Conservation (phyloP, 2,888 invertebrate genomes). For the Microplitis deprimator region DNA sequence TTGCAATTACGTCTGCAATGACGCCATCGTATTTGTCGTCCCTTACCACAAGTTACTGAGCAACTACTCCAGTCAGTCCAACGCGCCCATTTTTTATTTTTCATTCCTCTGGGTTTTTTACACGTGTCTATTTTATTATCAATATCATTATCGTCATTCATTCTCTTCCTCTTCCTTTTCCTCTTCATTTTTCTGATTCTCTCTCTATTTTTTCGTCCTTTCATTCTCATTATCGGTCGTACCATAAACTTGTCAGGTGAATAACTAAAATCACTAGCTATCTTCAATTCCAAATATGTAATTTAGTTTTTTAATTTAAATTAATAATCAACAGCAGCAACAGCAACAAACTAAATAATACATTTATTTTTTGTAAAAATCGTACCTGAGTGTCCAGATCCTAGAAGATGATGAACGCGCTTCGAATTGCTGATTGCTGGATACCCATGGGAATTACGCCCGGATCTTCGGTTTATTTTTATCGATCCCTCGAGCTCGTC, state of each 20-base stretch:
- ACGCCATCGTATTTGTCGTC: slow-evolving; percentile 75
- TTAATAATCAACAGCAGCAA: background rate
- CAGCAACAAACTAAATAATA: no score
- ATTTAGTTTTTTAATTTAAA: slow-evolving; percentile 4
- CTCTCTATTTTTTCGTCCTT: background rate
- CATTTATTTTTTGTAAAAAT: background rate
- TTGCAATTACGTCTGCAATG: slow-evolving; percentile 71
- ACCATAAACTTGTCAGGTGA: background rate
- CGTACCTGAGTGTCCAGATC: slow-evolving; percentile 7
- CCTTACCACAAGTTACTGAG: slow-evolving; percentile 77
- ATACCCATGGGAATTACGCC: background rate
- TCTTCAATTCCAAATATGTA: slow-evolving; percentile 6
- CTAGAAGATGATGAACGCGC: background rate
- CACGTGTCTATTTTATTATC: slow-evolving; percentile 29
- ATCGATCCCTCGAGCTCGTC: slow-evolving; percentile 47
- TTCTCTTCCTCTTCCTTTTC: slow-evolving; percentile 37
- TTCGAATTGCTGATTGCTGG: background rate
- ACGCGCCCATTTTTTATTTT: slow-evolving; percentile 66
- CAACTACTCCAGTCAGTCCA: slow-evolving; percentile 79
- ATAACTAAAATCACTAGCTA: slow-evolving; percentile 9
- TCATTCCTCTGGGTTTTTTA: slow-evolving; percentile 41
- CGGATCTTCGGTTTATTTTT: background rate
- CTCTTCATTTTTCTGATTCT: slow-evolving; percentile 21
- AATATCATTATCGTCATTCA: background rate
- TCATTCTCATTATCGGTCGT: background rate